These are phyloP conservation scores for Araneus ventricosus DNA, from an alignment of 1,140 invertebrate species.

Conservation along the genomic window DNA sequence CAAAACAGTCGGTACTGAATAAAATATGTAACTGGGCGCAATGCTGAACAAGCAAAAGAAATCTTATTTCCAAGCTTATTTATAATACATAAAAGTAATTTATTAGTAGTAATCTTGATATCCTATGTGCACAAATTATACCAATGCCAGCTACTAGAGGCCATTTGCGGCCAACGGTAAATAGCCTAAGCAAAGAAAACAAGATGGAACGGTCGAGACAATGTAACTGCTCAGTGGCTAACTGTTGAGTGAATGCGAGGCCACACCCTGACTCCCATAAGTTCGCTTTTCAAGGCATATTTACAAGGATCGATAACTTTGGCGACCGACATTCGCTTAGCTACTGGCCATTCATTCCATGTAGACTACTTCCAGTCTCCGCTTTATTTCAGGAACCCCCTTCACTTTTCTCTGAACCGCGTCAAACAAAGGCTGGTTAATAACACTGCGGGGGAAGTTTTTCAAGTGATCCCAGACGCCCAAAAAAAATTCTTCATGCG, in stretches of 20 bases:
- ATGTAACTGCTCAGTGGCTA: slow-evolving; percentile 60
- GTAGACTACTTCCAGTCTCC: slow-evolving; percentile 1
- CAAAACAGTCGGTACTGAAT: too few species aligned
- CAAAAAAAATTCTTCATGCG: too few species aligned
- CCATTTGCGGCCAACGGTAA: neutral
- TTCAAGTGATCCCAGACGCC: neutral
- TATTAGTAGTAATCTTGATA: too few species aligned
- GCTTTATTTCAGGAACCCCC: neutral
- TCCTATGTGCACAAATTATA: too few species aligned
- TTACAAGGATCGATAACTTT: slow-evolving; percentile 40
- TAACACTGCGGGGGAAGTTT: neutral
- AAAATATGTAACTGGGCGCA: too few species aligned
- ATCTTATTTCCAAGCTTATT: too few species aligned
- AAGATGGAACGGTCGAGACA: neutral
- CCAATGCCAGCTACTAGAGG: neutral
- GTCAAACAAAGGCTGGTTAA: slow-evolving; percentile 1
- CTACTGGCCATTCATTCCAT: slow-evolving; percentile 21
- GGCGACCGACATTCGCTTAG: slow-evolving; percentile 35
- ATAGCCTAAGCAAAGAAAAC: neutral
- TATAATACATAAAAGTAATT: too few species aligned
- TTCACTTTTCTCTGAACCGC: neutral
- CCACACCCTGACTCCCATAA: slow-evolving; percentile 45
- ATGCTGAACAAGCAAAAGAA: too few species aligned
- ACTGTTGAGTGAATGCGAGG: slow-evolving; percentile 53
- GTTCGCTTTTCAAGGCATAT: slow-evolving; percentile 34